Evolutionary conservation across 2,888 invertebrate species (phyloP), one percentile per base, ranked within the genome.

Genomic region (Syritta pipiens): DNA sequence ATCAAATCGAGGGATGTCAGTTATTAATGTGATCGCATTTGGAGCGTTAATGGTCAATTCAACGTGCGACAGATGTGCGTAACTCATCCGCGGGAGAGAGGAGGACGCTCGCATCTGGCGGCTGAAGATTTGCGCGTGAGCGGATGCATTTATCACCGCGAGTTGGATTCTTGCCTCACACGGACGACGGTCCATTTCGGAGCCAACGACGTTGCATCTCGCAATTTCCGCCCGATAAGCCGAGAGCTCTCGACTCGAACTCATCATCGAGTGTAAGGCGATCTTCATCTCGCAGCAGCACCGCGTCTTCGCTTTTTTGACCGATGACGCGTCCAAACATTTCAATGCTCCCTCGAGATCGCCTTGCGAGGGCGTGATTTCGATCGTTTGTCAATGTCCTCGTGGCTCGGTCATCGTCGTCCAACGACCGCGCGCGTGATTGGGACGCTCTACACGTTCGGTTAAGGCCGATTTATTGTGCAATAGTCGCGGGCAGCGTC

Each of bases 31-130:
- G 85, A 79, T 86, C 88, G 86, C 88, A 87, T 86, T 88, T 86
- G 86, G 86, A 84, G 87, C 86, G 86, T 87, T 88, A 88, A 88
- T 88, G 88, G 88, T 86, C 85, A 87, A 88, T 88, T 88, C 88
- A 88, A 86, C 86, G 86, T 86, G 85, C 88, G 88, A 87, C 88
- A 87, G 87, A 87, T 87, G 86, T 87, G 86, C 86, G 86, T 86
- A 86, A 88, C 87, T 87, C 86, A 87, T 86, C 84, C 83, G 83
- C 84, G 83, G 24, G 55, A 28, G n/a, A n/a, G n/a, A 35, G 6
- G 9, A 20, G 19, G 14, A 40, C 53, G n/a, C n/a, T 67, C 12
- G 48, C 14, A 10, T 20, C 6, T 22, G 20, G 59, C n/a, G n/a
- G n/a, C n/a, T n/a, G n/a, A n/a, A n/a, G 65, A 67, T 74, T 79